These are phyloP conservation scores for Bombus haemorrhoidalis DNA, from an alignment of 1,140 invertebrate species.

Conservation along the genomic window DNA sequence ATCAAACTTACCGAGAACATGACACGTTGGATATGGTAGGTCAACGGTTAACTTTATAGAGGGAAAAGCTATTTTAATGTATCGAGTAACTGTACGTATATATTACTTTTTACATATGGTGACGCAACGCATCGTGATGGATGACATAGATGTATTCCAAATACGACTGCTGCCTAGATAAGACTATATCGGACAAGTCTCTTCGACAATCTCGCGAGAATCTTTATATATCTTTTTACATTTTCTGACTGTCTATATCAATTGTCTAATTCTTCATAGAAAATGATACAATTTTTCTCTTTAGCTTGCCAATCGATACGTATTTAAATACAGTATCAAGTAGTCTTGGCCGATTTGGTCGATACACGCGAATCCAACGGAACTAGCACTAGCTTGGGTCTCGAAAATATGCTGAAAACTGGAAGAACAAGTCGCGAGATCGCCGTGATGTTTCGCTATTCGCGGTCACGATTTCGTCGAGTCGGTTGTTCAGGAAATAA, in stretches of 20 bases:
- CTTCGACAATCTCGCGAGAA: too few relatives aligned
- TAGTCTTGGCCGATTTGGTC: not conserved
- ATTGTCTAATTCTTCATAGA: too few relatives aligned
- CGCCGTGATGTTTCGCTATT: not conserved
- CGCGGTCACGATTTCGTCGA: not conserved
- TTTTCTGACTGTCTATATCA: too few relatives aligned
- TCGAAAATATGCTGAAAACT: not conserved
- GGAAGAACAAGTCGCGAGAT: not conserved
- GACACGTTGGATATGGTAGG: not conserved
- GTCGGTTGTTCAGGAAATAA: constrained; percentile 12
- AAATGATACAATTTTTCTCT: not conserved
- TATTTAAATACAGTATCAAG: not conserved
- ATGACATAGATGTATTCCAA: not conserved
- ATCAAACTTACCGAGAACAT: not conserved
- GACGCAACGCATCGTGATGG: not conserved
- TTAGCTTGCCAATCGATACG: not conserved
- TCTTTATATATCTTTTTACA: too few relatives aligned
- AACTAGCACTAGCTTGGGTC: not conserved
- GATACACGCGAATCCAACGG: not conserved
- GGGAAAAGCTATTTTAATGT: too few relatives aligned
- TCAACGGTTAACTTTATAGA: too few relatives aligned
- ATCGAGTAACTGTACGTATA: too few relatives aligned
- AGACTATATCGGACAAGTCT: not conserved
- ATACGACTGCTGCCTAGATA: not conserved
- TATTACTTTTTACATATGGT: too few relatives aligned